Evolutionary conservation across 2,888 invertebrate species (phyloP), one percentile per base, ranked within the genome.

Genomic region (Cactoblastis cactorum): DNA sequence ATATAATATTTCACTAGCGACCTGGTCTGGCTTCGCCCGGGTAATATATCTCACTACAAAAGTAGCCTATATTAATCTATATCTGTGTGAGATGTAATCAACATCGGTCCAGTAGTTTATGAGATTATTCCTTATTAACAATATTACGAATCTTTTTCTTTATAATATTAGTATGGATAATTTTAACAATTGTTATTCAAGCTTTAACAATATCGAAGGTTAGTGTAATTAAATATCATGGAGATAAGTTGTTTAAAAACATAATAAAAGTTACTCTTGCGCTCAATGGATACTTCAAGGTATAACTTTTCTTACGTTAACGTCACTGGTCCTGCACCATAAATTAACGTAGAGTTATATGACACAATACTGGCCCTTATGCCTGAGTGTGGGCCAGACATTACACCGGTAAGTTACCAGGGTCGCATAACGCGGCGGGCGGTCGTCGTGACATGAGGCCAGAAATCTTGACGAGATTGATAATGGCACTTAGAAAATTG

Each of bases 351-450:
- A 11, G 28, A 43, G 28, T 43, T 28, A 43, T 28, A 43, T 43
- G 43, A 43, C 43, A 43, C 28, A 28, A 24, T 43, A 28, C 28
- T 43, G 15, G 43, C 15, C 28, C 15, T 15, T 17, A 17, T 11
- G 43, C 28, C 15, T 5, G 28, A 24, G 41, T 43, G 41, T 43
- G 41, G 24, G 24, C 41, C 43, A 43, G 37, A 15, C 28, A 17
- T 28, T 28, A 17, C 28, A 32, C 41, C 41, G 12, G 41, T 43
- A 37, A 37, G 17, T 12, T 34, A 46, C 45, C 34, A 46, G 45
- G 34, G n/a, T 34, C 34, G 18, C 34, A 46, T 46, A 33, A 34
- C 45, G n/a, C 45, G 19, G 33, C 34, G 45, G 34, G 34, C 18
- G 45, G 45, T 46, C 41, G 11, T 18, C 34, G 12, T 15, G 24